A percentile compares a stretch with the other conserved stretches of the same genome.
These are phyloP conservation scores for Zygogramma bicolorata DNA, from an alignment of 2,888 invertebrate genomes.

Conservation along the genomic window DNA sequence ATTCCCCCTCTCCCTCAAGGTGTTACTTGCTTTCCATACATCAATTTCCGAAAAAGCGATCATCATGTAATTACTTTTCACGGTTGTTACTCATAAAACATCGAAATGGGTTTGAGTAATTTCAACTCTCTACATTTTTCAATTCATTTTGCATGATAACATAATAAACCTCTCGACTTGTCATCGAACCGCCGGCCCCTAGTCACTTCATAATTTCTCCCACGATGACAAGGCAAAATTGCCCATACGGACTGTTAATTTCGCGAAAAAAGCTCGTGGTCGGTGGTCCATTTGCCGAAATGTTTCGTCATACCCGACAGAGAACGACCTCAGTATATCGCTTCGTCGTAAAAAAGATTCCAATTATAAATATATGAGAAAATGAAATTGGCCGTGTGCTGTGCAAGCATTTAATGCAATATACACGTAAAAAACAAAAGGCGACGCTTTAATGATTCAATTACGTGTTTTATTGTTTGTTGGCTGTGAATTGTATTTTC, in stretches of 20 bases:
- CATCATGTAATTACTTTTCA: not conserved
- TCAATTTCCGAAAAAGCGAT: not conserved
- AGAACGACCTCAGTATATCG: not conserved
- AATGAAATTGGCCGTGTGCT: not conserved
- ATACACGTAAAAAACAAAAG: not conserved
- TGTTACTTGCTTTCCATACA: not conserved
- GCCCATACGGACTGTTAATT: not conserved
- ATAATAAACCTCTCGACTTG: not conserved
- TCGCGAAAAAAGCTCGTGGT: not conserved
- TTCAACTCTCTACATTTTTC: not conserved
- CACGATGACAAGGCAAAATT: slow-evolving; percentile 4
- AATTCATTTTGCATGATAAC: not conserved
- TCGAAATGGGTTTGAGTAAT: not conserved
- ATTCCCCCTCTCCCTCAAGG: no score
- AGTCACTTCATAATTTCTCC: not conserved
- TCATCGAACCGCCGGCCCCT: not conserved
- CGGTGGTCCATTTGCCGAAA: slow-evolving; percentile 13
- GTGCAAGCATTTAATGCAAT: not conserved
- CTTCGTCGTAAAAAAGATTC: not conserved
- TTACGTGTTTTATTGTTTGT: not conserved
- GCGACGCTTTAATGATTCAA: not conserved
- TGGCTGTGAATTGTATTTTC: not conserved
- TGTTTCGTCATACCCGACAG: not conserved
- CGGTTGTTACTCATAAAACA: not conserved
- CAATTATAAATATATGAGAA: not conserved